Conservation (phyloP, 2,797 vertebrate species). For the Vespertilio murinus region DNA sequence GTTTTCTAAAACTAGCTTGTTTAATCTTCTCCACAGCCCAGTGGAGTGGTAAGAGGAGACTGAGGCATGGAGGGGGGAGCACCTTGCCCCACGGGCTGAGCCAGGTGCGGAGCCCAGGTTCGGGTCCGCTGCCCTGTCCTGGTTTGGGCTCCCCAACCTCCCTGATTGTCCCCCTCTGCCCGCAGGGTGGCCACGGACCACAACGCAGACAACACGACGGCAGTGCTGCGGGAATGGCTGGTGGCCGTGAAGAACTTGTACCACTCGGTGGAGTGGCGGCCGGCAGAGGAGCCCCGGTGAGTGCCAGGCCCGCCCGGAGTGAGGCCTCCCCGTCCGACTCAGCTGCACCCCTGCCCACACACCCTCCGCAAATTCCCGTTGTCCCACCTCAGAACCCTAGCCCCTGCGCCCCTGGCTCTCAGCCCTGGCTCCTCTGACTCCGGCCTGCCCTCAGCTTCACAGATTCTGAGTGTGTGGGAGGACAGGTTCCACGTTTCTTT, state of each 20-base stretch:
- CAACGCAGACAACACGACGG: conserved; percentile 92
- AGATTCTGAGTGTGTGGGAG: neutral
- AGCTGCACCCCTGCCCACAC: too few species aligned
- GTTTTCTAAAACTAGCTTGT: neutral
- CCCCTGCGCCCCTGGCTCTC: neutral
- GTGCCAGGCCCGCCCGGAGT: neutral
- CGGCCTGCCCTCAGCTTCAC: too few species aligned
- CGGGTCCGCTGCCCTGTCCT: fast-evolving
- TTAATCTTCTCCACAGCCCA: neutral
- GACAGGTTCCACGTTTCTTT: neutral
- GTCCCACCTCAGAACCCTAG: neutral
- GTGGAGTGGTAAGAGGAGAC: neutral
- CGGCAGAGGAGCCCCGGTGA: conserved; percentile 90
- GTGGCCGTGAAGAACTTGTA: conserved; percentile 90
- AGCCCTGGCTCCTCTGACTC: neutral
- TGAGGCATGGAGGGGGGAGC: neutral
- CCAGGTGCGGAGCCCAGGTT: neutral
- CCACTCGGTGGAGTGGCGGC: conserved; percentile 95
- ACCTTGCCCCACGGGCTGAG: neutral
- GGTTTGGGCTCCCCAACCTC: neutral
- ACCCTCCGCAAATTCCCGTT: fast-evolving
- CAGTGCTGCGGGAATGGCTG: conserved; percentile 92
- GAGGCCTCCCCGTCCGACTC: neutral
- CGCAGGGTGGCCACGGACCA: conserved; percentile 95
- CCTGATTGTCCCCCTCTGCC: neutral